Conservation (phyloP, 2,888 invertebrate species). For the Melanostoma scalare region DNA sequence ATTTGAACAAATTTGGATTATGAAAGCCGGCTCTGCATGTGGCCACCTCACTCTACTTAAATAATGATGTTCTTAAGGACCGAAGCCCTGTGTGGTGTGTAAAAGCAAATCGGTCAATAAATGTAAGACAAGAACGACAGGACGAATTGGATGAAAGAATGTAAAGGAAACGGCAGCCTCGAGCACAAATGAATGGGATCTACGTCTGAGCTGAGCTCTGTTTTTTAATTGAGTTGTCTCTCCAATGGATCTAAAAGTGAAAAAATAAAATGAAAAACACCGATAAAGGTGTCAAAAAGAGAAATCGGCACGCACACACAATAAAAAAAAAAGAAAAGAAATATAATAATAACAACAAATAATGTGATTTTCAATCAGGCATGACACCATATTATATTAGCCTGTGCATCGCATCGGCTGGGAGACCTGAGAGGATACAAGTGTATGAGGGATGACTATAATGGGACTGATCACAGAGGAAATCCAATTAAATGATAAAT, state of each 20-base stretch:
- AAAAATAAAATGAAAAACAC: slow-evolving; percentile 40
- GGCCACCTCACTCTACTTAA: slow-evolving; percentile 54
- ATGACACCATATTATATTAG: slow-evolving; percentile 19
- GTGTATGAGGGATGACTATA: slow-evolving; percentile 25
- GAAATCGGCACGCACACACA: slow-evolving; percentile 44
- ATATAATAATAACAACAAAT: slow-evolving; percentile 64
- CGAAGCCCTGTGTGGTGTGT: not conserved
- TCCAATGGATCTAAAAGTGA: slow-evolving; percentile 52
- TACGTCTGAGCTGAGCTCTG: slow-evolving; percentile 35
- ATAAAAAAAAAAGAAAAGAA: not conserved
- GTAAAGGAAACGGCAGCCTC: slow-evolving; percentile 48
- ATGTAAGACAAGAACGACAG: slow-evolving; percentile 10
- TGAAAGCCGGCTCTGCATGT: slow-evolving; percentile 63
- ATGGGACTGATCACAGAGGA: slow-evolving; percentile 49
- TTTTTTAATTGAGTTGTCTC: slow-evolving; percentile 69
- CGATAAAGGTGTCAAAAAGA: slow-evolving; percentile 65
- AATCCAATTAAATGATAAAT: slow-evolving; percentile 68
- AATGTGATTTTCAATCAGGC: slow-evolving; percentile 67
- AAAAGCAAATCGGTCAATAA: slow-evolving; percentile 13
- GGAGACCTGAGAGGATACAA: not conserved
- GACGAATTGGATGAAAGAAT: slow-evolving; percentile 15
- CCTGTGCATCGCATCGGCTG: slow-evolving; percentile 14
- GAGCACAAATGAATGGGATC: slow-evolving; percentile 47
- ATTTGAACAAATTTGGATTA: slow-evolving; percentile 68
- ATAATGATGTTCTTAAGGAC: slow-evolving; percentile 54